Evolutionary conservation across 2,113 vertebrate species (phyloP).

Genomic region (Phylloscopus whistleri): DNA sequence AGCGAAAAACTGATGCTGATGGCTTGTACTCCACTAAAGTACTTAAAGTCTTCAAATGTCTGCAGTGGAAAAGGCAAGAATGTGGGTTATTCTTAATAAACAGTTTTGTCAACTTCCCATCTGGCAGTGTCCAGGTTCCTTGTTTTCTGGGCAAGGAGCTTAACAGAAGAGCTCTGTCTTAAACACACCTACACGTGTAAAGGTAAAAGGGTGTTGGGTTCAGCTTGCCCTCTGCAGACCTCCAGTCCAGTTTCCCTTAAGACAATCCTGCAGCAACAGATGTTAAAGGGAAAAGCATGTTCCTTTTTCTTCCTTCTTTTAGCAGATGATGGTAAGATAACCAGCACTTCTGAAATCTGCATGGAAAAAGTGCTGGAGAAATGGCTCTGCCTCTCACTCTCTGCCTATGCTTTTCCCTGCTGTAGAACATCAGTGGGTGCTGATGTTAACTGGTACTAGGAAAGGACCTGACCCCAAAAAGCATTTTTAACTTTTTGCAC

Average conservation of each 20-base stretch:
- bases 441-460: neutral
- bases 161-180: conserved; percentile 28
- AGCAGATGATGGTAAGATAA: neutral
- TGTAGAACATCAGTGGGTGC: neutral
- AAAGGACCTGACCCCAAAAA: neutral
- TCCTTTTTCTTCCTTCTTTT: neutral
- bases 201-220: neutral
- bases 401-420: neutral
- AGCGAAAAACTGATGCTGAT: neutral
- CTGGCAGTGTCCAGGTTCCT: neutral
- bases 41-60: neutral
- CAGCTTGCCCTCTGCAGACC: neutral
- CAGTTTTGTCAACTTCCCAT: neutral
- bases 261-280: neutral
- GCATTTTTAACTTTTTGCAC: neutral
- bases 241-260: neutral
- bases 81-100: neutral
- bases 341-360: neutral
- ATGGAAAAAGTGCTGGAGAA: neutral
- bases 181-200: neutral
- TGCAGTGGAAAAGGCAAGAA: neutral
- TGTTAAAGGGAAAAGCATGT: neutral
- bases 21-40: neutral
- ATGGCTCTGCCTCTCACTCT: neutral
- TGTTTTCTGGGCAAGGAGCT: conserved; percentile 26